Percentiles rank a stretch among this genome's conserved stretches.
These are phyloP conservation scores for Drosophila jambulina DNA, from an alignment of 1,140 invertebrate genomes.

Conservation along the genomic window DNA sequence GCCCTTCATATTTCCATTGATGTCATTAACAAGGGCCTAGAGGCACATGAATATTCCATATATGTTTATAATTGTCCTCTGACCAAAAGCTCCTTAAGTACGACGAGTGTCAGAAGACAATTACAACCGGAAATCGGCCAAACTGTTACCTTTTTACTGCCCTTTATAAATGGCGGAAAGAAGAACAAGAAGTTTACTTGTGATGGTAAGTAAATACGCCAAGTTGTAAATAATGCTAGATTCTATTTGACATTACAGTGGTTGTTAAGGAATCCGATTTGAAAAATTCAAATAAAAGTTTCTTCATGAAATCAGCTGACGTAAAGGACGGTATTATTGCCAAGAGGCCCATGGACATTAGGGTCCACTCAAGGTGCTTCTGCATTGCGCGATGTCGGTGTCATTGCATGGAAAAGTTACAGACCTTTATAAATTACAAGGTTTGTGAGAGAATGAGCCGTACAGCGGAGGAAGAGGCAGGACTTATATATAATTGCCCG, in stretches of 20 bases:
- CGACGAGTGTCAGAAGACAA: slow-evolving; percentile 23
- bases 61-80: slow-evolving; percentile 50
- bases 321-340: slow-evolving; percentile 31
- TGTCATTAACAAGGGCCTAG: slow-evolving; percentile 64
- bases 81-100: slow-evolving; percentile 6
- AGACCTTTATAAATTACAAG: slow-evolving; percentile 53
- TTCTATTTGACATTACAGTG: slow-evolving; percentile 18
- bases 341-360: slow-evolving; percentile 48
- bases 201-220: slow-evolving; percentile 34
- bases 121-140: slow-evolving; percentile 52
- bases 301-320: background rate
- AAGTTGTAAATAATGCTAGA: background rate
- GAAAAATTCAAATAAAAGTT: background rate
- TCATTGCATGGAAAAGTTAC: slow-evolving; percentile 62
- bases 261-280: slow-evolving; percentile 21
- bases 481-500: slow-evolving; percentile 56
- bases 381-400: slow-evolving; percentile 70
- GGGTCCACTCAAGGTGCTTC: slow-evolving; percentile 63
- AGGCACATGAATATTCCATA: slow-evolving; percentile 47
- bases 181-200: slow-evolving; percentile 57
- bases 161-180: slow-evolving; percentile 42
- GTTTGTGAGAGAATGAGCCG: slow-evolving; percentile 54
- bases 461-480: slow-evolving; percentile 31
- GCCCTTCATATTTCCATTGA: slow-evolving; percentile 61
- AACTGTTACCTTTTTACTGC: slow-evolving; percentile 53